Percentiles rank a stretch among this genome's conserved stretches.
phyloP scores from a whole-genome alignment of 2,888 invertebrate genomes.

The Archips crataeganus region DNA sequence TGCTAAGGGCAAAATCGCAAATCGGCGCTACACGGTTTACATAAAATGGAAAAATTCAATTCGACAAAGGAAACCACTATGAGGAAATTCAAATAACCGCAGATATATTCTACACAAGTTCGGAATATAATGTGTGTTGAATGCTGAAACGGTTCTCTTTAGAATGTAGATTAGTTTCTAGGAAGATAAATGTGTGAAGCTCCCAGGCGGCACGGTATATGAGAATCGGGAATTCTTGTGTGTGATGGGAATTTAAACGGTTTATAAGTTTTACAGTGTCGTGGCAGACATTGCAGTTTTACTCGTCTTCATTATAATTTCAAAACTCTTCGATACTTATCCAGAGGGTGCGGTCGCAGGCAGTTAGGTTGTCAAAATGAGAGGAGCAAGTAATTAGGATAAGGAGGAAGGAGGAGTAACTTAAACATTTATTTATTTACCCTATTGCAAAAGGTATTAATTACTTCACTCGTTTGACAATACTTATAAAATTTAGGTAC shows the following conservation, averaged over 20 bases:
- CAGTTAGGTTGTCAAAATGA: background rate
- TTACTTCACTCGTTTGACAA: background rate
- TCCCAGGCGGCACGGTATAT: conserved; percentile 42
- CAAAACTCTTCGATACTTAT: background rate
- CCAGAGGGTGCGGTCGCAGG: background rate
- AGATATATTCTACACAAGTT: conserved; percentile 47
- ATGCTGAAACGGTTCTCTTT: conserved; percentile 50
- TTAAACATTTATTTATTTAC: background rate
- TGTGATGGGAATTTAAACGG: conserved; percentile 46
- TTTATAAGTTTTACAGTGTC: conserved; percentile 46
- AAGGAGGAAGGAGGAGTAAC: background rate
- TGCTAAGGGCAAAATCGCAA: conserved; percentile 5
- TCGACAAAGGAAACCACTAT: conserved; percentile 19
- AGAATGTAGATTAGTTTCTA: conserved; percentile 60
- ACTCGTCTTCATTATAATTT: conserved; percentile 24
- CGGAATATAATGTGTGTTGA: conserved; percentile 47
- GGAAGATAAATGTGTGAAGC: conserved; percentile 52
- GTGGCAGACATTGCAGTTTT: conserved; percentile 31
- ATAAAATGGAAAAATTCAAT: conserved; percentile 20
- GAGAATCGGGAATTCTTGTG: conserved; percentile 43
- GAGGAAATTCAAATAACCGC: conserved; percentile 43
- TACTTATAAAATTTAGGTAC: no score
- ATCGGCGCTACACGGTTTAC: conserved; percentile 7
- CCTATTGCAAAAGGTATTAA: background rate
- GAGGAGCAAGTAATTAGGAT: background rate